Evolutionary conservation across 2,888 invertebrate species (phyloP).

Genomic region (Agrochola lychnidis): DNA sequence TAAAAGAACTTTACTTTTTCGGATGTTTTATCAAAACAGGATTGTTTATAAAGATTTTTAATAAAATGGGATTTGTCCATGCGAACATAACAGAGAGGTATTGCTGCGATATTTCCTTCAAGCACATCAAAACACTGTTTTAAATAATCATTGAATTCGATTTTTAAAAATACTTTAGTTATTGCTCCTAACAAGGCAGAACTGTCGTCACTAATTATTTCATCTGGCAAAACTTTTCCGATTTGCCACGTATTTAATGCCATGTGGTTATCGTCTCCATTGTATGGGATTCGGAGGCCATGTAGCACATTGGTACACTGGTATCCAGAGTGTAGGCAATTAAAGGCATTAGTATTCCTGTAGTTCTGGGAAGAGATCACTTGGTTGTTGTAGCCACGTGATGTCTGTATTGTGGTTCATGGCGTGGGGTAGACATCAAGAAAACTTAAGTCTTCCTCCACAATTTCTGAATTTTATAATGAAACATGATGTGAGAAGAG

Average conservation of each 20-base stretch:
- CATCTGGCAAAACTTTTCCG: slow-evolving; percentile 32
- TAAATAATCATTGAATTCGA: slow-evolving; percentile 37
- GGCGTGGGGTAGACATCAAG: no score
- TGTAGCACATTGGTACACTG: slow-evolving; percentile 45
- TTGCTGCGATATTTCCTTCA: slow-evolving; percentile 27
- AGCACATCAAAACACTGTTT: slow-evolving; percentile 40
- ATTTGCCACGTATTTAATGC: slow-evolving; percentile 38
- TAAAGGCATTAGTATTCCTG: no score
- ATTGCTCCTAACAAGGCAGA: slow-evolving; percentile 45
- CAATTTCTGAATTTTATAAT: no score
- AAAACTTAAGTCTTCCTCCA: no score
- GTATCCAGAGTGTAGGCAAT: slow-evolving; percentile 36
- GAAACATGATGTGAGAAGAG: no score
- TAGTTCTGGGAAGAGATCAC: no score
- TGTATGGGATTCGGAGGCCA: slow-evolving; percentile 49
- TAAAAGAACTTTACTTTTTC: slow-evolving; percentile 38
- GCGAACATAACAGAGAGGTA: slow-evolving; percentile 36
- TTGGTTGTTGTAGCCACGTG: no score
- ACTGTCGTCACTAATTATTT: slow-evolving; percentile 44
- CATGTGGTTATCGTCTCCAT: slow-evolving; percentile 48
- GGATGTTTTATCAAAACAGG: slow-evolving; percentile 42
- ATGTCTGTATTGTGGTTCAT: no score
- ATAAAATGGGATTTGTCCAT: slow-evolving; percentile 46
- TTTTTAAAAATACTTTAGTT: slow-evolving; percentile 40
- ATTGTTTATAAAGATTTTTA: slow-evolving; percentile 42